Percentiles rank a stretch among this genome's conserved stretches.
These are phyloP conservation scores for Myotis lucifugus DNA, from an alignment of 2,113 vertebrate genomes.

Conservation along the genomic window DNA sequence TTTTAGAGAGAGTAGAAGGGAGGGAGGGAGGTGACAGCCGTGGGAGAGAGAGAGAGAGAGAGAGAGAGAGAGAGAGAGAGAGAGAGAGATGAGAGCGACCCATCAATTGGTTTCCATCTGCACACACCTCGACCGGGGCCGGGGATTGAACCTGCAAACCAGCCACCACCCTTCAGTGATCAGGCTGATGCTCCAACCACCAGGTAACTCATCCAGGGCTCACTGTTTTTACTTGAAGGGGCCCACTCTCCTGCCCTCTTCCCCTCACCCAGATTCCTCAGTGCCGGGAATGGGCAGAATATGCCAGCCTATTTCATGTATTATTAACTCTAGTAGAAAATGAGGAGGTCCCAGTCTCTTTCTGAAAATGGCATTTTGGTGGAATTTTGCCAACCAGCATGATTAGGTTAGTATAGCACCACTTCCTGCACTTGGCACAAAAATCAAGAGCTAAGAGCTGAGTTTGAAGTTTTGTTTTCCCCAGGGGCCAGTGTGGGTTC, in stretches of 20 bases:
- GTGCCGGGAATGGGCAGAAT: neutral
- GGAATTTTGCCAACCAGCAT: neutral
- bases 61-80: too few species aligned
- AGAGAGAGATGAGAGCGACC: too few species aligned
- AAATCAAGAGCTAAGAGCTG: accelerated
- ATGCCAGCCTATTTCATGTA: neutral
- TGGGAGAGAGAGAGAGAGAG: too few species aligned
- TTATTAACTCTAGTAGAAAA: neutral
- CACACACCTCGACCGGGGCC: too few species aligned
- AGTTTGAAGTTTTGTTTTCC: neutral
- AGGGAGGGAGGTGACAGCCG: too few species aligned
- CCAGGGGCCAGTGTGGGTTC: neutral
- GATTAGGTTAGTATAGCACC: neutral
- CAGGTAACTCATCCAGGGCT: too few species aligned
- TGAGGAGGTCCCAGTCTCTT: neutral
- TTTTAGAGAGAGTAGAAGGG: too few species aligned
- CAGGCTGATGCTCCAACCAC: too few species aligned
- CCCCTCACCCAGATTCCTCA: neutral
- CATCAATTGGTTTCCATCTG: too few species aligned
- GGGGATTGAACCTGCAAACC: too few species aligned
- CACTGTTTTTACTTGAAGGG: too few species aligned
- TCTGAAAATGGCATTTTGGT: neutral
- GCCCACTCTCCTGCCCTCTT: accelerated
- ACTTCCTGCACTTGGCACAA: accelerated
- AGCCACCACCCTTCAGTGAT: too few species aligned